Percentiles rank a stretch among this genome's conserved stretches.
Evolutionary conservation across 2,113 vertebrate genomes (phyloP).

Genomic region (Regulus satrapa): DNA sequence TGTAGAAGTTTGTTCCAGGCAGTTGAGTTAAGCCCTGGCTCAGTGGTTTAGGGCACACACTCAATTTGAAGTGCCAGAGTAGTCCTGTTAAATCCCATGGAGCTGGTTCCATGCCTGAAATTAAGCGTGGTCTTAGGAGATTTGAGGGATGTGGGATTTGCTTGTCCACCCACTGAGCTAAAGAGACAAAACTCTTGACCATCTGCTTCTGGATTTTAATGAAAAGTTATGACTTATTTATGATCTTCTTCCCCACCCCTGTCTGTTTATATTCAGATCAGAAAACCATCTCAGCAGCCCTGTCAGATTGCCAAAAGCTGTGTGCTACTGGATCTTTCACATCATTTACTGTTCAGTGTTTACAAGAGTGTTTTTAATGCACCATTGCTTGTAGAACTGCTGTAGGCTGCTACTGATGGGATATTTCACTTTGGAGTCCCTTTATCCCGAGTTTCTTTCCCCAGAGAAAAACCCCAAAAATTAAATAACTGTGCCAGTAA

Average conservation of each 20-base stretch:
- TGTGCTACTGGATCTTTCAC: conserved; percentile 38
- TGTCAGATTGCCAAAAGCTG: conserved; percentile 38
- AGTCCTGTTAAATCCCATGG: neutral
- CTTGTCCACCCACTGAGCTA: neutral
- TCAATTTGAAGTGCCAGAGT: neutral
- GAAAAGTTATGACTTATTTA: conserved; percentile 25
- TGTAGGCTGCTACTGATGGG: neutral
- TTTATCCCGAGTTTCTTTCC: neutral
- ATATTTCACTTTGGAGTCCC: neutral
- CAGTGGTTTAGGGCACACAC: neutral
- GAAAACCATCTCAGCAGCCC: conserved; percentile 16
- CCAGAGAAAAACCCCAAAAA: neutral
- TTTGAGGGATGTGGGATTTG: neutral
- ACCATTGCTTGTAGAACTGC: neutral
- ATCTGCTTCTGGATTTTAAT: conserved; percentile 33
- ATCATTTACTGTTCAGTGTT: conserved; percentile 37
- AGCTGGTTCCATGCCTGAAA: neutral
- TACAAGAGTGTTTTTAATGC: conserved; percentile 18
- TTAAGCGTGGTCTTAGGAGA: neutral
- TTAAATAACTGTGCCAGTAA: neutral
- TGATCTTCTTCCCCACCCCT: neutral
- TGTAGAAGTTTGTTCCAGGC: neutral
- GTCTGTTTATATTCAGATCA: conserved; percentile 37
- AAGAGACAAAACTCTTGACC: neutral
- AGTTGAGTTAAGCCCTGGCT: neutral